Evolutionary conservation across 1,140 invertebrate genomes (phyloP), one percentile per base, ranked within the genome.

Genomic region (Drosophila nikananu): DNA sequence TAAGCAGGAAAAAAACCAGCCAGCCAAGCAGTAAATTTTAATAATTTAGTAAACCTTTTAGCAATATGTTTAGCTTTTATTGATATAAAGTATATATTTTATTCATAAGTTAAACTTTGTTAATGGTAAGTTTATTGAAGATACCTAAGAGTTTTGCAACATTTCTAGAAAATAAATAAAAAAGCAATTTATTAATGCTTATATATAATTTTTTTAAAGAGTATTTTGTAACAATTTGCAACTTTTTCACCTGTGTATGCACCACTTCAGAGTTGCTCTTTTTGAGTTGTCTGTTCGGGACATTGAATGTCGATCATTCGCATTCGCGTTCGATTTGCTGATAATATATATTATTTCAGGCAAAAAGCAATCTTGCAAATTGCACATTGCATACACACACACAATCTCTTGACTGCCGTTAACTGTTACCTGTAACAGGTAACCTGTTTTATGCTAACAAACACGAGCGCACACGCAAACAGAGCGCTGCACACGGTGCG

Each of bases 351-450:
- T 55, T 55, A 55, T 55, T 55, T 37, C 41, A 65, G 49, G 77
- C 54, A 37, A 68, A 68, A 83, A 78, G 83, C 80, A 87, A 87
- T 87, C 82, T 89, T 49, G 84, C 70, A 87, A 81, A 87, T 87
- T 87, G 84, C 84, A 79, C 76, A 13, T 67, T 80, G 81, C 67
- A 67, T 61, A 35, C 19, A 21, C 35, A 46, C 48, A 66, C 52
- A 25, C 51, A 62, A 55, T 23, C 48, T 48, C 64, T 49, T 49
- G 55, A 42, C 58, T 64, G 71, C 59, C 75, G 61, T 77, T 80
- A 73, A 74, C 67, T 41, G 63, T 63, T 68, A 64, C 21, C 71
- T 67, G 65, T 51, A 46, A 15, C 51, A 68, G 37, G 70, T 67
- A 65, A 64, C 42, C 71, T 67, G 65, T 58, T 62, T 66, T 32